These are phyloP conservation scores for Empidonax alnorum DNA, from an alignment of 2,113 vertebrate genomes.

Conservation along the genomic window DNA sequence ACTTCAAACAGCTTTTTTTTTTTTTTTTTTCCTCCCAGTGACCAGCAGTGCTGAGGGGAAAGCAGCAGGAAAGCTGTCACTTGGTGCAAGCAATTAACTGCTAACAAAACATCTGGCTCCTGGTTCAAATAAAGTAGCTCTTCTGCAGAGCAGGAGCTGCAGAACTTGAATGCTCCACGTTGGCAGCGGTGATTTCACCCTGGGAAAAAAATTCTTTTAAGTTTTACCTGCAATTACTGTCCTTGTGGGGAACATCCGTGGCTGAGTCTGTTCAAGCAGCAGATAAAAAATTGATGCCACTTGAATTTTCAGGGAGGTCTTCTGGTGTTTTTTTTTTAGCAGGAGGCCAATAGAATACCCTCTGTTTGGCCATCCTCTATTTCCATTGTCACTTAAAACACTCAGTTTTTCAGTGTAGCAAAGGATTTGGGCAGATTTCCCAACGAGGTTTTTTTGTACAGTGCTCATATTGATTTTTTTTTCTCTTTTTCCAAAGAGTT, in stretches of 20 bases:
- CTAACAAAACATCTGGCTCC: conserved; percentile 19
- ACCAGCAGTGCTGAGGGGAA: background rate
- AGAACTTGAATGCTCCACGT: background rate
- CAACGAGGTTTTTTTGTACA: background rate
- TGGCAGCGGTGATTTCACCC: background rate
- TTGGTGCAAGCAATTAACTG: conserved; percentile 34
- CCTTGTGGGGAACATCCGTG: background rate
- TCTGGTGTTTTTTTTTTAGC: background rate
- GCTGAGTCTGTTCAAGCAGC: background rate
- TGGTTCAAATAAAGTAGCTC: background rate
- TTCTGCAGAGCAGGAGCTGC: background rate
- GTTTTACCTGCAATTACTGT: background rate
- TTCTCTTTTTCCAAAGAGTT: background rate
- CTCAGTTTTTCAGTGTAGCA: background rate
- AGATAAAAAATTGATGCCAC: background rate
- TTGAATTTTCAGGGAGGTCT: background rate
- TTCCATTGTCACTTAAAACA: background rate
- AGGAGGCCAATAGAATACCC: background rate
- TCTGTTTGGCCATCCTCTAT: background rate
- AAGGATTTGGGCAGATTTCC: background rate
- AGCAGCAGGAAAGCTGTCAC: background rate
- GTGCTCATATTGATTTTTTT: background rate
- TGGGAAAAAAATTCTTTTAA: background rate
- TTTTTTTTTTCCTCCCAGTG: background rate
- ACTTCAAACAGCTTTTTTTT: conserved; percentile 24